phyloP scores from a whole-genome alignment of 2,113 vertebrate species.

The human region GRCh38 chr13:36076001-36076500 shows the following conservation, averaged over 20 bases:
- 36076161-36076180: neutral
- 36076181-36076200: neutral
- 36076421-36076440: neutral
- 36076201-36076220: neutral
- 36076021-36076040: no score
- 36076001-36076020: no score
- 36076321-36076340: neutral
- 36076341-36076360: neutral
- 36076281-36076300: neutral
- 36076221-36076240: neutral
- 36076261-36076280: neutral
- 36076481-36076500: neutral
- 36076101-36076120: neutral
- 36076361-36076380: neutral
- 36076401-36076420: neutral
- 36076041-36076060: neutral
- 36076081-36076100: neutral
- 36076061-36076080: neutral
- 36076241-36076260: neutral
- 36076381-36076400: neutral
- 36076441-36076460: neutral
- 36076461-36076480: neutral
- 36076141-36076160: neutral
- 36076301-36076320: neutral
- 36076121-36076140: neutral